Conservation (phyloP, 2,113 vertebrate genomes). For the Prietella phreatophila region DNA sequence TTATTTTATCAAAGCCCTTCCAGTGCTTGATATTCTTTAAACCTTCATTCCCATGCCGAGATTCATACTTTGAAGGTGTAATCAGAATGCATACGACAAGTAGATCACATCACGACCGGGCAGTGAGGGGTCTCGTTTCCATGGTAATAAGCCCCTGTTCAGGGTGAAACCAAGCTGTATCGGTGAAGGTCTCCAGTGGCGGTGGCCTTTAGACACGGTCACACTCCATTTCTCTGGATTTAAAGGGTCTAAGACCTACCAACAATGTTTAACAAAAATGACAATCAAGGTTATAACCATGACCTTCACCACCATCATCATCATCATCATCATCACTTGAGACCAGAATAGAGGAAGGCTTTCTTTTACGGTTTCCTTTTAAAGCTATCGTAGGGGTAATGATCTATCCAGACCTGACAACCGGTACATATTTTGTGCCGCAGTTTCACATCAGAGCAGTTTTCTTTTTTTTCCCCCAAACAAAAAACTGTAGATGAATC, state of each 20-base stretch:
- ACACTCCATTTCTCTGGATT: background rate
- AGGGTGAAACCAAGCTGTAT: background rate
- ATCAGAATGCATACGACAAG: slow-evolving; percentile 10
- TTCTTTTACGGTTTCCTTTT: background rate
- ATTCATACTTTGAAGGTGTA: slow-evolving; percentile 19
- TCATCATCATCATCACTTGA: background rate
- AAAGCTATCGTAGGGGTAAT: background rate
- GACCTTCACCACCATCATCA: background rate
- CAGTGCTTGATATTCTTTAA: slow-evolving; percentile 1
- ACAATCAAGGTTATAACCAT: background rate
- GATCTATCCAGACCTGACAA: background rate
- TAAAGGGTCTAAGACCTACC: background rate
- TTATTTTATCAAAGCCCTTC: background rate
- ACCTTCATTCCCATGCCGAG: background rate
- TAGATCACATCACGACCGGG: background rate
- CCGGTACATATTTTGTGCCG: background rate
- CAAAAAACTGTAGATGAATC: background rate
- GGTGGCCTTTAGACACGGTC: background rate
- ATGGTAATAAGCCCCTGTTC: slow-evolving; percentile 18
- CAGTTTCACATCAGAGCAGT: background rate
- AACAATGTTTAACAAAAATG: background rate
- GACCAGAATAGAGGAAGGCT: background rate
- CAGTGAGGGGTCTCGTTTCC: slow-evolving; percentile 30
- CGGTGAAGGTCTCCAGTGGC: background rate
- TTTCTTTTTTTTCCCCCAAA: background rate